Evolutionary conservation across 2,113 vertebrate species (phyloP).

Genomic region (Platysteira castanea): DNA sequence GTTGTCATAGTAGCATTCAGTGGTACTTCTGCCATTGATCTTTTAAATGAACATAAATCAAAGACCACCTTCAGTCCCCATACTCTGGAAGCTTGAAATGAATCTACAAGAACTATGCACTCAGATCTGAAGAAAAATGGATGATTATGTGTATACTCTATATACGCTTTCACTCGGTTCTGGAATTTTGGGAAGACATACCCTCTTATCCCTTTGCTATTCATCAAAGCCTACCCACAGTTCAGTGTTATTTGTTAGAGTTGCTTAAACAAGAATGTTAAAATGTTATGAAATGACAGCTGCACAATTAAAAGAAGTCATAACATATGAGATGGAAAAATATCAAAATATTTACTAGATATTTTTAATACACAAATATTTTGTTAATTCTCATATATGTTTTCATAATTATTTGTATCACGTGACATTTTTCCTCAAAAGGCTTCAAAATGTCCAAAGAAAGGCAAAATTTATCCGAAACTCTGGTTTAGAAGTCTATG

Average conservation of each 20-base stretch:
- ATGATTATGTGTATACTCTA: not conserved
- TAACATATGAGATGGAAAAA: not conserved
- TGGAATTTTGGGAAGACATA: not conserved
- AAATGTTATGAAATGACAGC: not conserved
- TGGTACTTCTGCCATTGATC: not conserved
- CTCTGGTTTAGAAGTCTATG: not conserved
- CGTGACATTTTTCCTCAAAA: not conserved
- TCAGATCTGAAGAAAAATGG: not conserved
- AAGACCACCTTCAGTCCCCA: not conserved
- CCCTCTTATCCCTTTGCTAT: not conserved
- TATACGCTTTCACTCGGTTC: not conserved
- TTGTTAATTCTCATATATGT: not conserved
- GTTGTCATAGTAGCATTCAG: not conserved
- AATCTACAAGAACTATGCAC: not conserved
- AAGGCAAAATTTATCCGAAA: not conserved
- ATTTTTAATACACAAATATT: not conserved
- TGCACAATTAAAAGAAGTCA: not conserved
- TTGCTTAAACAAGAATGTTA: not conserved
- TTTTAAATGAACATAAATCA: not conserved
- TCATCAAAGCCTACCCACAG: not conserved
- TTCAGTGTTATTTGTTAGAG: not conserved
- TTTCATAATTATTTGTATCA: not conserved
- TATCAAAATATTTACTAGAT: fast-evolving
- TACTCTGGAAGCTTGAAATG: not conserved
- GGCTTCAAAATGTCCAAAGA: not conserved